These are phyloP conservation scores for Cataglyphis hispanica DNA, from an alignment of 1,140 invertebrate species.

Conservation along the genomic window DNA sequence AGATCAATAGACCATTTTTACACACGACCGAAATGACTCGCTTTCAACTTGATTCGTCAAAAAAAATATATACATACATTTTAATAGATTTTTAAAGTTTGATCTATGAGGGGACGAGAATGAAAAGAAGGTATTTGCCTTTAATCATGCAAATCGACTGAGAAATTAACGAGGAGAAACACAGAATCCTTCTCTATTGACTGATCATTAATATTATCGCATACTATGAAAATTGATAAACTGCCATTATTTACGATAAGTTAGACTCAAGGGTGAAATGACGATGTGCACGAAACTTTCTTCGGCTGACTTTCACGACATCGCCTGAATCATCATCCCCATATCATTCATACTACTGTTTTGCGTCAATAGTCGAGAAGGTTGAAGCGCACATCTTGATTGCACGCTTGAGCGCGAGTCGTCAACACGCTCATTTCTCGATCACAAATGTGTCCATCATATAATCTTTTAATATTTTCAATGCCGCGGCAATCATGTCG, in stretches of 20 bases:
- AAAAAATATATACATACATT: conserved; percentile 3
- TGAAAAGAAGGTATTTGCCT: not conserved
- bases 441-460: not conserved
- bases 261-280: not conserved
- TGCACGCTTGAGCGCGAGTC: not conserved
- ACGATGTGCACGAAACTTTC: conserved; percentile 44
- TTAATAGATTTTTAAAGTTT: conserved; percentile 1
- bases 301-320: conserved; percentile 81
- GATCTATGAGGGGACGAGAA: not conserved
- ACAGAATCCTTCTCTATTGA: conserved; percentile 26
- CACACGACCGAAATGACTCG: not conserved
- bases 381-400: conserved; percentile 39
- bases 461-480: conserved; percentile 18
- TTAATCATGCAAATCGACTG: not conserved
- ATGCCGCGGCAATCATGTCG: not conserved
- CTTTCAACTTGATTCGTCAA: conserved; percentile 6
- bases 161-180: conserved; percentile 2
- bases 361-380: conserved; percentile 79
- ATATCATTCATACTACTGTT: conserved; percentile 82
- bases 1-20: conserved; percentile 47
- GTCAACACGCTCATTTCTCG: conserved; percentile 15
- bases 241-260: conserved; percentile 69
- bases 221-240: conserved; percentile 51
- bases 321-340: conserved; percentile 79
- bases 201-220: conserved; percentile 42